Base-by-base conservation (phyloP, 2,797 vertebrate species). In the Hypotaenidia okinawae region DNA sequence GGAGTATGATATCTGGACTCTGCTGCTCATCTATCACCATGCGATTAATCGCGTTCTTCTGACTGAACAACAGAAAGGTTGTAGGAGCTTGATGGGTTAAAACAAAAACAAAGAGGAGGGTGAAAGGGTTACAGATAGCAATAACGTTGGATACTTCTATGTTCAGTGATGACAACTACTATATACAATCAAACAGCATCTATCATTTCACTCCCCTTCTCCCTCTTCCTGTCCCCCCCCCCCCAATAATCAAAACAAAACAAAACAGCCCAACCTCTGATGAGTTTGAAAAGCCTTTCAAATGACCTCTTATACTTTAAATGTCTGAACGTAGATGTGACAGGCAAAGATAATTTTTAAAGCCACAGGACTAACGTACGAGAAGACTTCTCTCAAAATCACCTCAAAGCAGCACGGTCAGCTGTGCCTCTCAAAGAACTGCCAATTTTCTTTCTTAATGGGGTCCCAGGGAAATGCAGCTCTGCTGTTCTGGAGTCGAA, bases 1-100 rank as follows among this genome's bases (percentile, higher is more conserved):
- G 99, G 41, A 99, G 98, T 87, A 99, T 99, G 97, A 99, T 99
- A 95, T 99, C 99, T 0, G 99, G 99, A 32, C 99, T 99, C 98
- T 99, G 99, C 93, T 99, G 99, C 97, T 99, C 99, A 33, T 99
- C 99, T 6, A 99, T 99, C 94, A 99, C 99, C 99, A 99, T 99
- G 25, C 99, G 98, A 93, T 99, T 99, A 57, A 99, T 99, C 8
- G 99, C 99, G 0, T 98, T 99, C 96, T 99, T 99, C 97, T 99
- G 99, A 90, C 99, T 99, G 98, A 99, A 99, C 87, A 99, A 97
- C 96, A 99, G 98, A 97, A 99, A 99, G 19, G 99, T 99, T 4
- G 99, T 99, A 11, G 99, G 99, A 54, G 99, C 99, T 99, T 98
- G 15, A 45, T 1, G 32, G 69, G 86, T 76, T 33, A 47, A 55